Evolutionary conservation across 2,113 vertebrate genomes (phyloP).

Genomic region (Geothlypis trichas): DNA sequence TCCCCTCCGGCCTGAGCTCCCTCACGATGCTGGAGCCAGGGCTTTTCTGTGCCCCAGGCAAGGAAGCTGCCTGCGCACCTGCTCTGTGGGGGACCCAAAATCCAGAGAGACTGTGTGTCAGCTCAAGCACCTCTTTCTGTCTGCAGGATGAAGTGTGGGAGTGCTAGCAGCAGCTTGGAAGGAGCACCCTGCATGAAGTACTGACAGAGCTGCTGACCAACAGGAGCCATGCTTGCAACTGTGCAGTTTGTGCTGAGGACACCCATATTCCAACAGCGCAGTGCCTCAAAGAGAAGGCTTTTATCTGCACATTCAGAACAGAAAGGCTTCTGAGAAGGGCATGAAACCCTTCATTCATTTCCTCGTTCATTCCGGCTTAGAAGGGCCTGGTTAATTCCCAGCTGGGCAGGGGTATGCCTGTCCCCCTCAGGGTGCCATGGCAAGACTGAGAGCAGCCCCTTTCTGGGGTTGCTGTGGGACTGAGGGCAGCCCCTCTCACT

Average conservation of each 20-base stretch:
- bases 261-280: accelerated
- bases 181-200: neutral
- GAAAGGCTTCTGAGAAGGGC: no score
- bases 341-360: no score
- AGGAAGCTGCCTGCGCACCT: neutral
- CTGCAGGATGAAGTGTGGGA: accelerated
- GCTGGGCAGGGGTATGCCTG: neutral
- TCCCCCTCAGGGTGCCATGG: accelerated
- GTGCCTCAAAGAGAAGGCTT: neutral
- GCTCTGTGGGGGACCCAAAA: neutral
- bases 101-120: neutral
- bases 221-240: accelerated
- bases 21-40: accelerated
- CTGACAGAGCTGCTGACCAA: neutral
- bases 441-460: neutral
- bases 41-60: accelerated
- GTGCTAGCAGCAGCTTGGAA: neutral
- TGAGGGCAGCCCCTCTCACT: neutral
- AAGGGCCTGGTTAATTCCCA: neutral
- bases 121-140: neutral
- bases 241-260: neutral
- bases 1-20: accelerated
- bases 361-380: no score
- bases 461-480: neutral
- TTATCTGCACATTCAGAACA: neutral